These are phyloP conservation scores for Epinotia ramella DNA, from an alignment of 2,888 invertebrate genomes.

Conservation along the genomic window DNA sequence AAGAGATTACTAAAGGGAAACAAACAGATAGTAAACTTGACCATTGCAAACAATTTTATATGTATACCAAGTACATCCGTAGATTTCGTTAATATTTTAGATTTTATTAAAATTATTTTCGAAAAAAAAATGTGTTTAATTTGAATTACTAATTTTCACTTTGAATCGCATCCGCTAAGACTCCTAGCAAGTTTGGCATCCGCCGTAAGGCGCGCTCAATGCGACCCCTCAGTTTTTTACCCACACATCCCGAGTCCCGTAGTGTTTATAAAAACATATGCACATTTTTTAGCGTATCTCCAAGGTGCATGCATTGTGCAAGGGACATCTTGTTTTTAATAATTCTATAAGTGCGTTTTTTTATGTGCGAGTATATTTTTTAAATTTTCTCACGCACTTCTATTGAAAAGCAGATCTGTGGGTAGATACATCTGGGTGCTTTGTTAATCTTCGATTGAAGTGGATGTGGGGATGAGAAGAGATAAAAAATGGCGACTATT, in stretches of 20 bases:
- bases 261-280: constrained; percentile 83
- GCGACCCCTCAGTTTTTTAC: constrained; percentile 70
- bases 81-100: no score
- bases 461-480: constrained; percentile 59
- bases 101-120: not conserved
- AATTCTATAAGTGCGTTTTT: constrained; percentile 78
- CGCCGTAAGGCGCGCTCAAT: constrained; percentile 52
- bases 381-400: constrained; percentile 82
- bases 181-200: constrained; percentile 55
- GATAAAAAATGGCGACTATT: constrained; percentile 42
- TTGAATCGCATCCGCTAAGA: not conserved
- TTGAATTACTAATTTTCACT: not conserved
- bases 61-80: no score
- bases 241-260: constrained; percentile 61
- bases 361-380: constrained; percentile 81
- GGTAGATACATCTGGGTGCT: constrained; percentile 82
- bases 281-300: constrained; percentile 82
- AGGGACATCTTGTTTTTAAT: constrained; percentile 80
- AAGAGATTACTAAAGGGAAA: no score
- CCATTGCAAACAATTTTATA: no score
- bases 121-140: not conserved
- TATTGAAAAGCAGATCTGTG: constrained; percentile 80
- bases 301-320: constrained; percentile 81
- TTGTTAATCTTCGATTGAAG: constrained; percentile 71
- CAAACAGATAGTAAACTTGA: no score